phyloP scores from a whole-genome alignment of 2,113 vertebrate species.

The Gallinago paraguaiae region DNA sequence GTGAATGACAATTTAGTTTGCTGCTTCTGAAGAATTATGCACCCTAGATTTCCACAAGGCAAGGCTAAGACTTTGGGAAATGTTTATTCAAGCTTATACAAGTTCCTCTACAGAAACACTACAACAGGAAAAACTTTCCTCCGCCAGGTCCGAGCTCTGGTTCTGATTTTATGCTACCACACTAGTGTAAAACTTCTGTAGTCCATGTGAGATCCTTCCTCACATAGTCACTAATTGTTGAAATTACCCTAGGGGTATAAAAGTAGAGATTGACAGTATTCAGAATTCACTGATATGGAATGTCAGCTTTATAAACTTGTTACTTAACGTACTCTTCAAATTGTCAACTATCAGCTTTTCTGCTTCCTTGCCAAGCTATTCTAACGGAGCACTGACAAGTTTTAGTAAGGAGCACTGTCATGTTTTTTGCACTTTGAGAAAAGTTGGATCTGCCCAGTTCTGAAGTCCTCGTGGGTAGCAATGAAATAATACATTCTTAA shows the following conservation, averaged over 20 bases:
- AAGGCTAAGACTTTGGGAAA: background rate
- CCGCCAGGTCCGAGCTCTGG: background rate
- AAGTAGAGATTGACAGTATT: slow-evolving; percentile 13
- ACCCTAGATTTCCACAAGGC: background rate
- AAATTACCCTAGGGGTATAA: slow-evolving; percentile 5
- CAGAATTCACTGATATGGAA: background rate
- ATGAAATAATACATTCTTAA: background rate
- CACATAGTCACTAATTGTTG: background rate
- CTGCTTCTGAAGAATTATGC: background rate
- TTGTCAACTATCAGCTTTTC: background rate
- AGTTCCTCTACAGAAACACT: background rate
- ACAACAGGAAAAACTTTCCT: background rate
- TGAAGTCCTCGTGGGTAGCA: background rate
- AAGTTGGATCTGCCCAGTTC: background rate
- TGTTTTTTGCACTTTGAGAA: background rate
- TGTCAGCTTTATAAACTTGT: slow-evolving; percentile 12
- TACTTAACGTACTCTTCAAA: background rate
- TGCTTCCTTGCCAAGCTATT: background rate
- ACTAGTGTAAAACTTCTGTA: background rate
- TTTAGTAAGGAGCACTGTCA: background rate
- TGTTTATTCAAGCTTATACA: background rate
- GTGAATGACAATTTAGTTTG: background rate
- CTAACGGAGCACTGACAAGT: background rate
- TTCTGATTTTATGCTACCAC: background rate
- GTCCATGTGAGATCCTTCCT: background rate